These are phyloP conservation scores for Drosophila ironensis DNA, from an alignment of 1,140 invertebrate genomes.

Conservation along the genomic window DNA sequence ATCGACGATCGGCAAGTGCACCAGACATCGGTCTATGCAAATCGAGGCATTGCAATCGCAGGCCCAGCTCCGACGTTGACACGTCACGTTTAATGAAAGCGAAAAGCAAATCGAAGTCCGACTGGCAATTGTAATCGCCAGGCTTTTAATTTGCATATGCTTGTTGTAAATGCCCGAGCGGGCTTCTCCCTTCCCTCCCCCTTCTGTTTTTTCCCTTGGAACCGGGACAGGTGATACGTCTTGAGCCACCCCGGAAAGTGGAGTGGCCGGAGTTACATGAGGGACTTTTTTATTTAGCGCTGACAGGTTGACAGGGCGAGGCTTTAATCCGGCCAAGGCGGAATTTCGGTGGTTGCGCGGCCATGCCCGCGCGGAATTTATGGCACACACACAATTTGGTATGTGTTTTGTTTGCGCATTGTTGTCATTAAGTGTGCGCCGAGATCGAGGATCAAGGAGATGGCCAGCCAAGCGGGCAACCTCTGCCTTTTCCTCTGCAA, in stretches of 20 bases:
- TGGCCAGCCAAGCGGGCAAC: neutral
- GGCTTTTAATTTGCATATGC: slow-evolving; percentile 56
- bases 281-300: slow-evolving; percentile 11
- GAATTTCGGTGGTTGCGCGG: slow-evolving; percentile 27
- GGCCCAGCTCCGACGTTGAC: neutral
- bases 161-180: too few species aligned
- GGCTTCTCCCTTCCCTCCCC: too few species aligned
- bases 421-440: slow-evolving; percentile 76
- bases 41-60: too few species aligned
- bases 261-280: slow-evolving; percentile 50
- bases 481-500: slow-evolving; percentile 60
- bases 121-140: slow-evolving; percentile 59
- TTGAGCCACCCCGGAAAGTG: slow-evolving; percentile 53
- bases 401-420: slow-evolving; percentile 79
- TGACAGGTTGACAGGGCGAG: slow-evolving; percentile 65
- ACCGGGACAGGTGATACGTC: slow-evolving; percentile 66
- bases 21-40: slow-evolving; percentile 66
- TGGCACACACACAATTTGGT: slow-evolving; percentile 63
- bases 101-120: slow-evolving; percentile 39
- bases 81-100: slow-evolving; percentile 75
- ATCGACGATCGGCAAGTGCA: slow-evolving; percentile 45
- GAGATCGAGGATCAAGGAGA: slow-evolving; percentile 20
- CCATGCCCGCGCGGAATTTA: slow-evolving; percentile 67
- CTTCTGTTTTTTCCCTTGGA: too few species aligned
- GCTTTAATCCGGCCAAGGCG: slow-evolving; percentile 35